Conservation (phyloP, 2,797 vertebrate genomes). For the Cyclura pinguis region DNA sequence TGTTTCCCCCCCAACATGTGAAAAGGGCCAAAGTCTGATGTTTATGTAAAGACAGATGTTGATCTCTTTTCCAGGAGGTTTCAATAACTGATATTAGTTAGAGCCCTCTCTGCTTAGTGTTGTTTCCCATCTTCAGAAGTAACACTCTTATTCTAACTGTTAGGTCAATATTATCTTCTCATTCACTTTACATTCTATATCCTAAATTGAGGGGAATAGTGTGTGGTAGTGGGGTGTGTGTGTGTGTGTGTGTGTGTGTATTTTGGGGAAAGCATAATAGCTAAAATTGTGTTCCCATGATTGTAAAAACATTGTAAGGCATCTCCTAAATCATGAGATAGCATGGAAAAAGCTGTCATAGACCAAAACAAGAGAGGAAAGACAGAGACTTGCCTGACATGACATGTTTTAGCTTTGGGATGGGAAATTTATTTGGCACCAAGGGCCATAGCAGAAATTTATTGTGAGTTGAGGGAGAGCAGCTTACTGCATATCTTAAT, state of each 20-base stretch:
- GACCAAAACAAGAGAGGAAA: not conserved
- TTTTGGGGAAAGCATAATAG: not conserved
- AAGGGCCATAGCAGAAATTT: not conserved
- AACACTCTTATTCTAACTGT: slow-evolving; percentile 23
- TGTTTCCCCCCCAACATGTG: too few relatives aligned
- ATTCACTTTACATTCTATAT: not conserved
- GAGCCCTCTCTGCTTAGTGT: not conserved
- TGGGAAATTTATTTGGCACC: not conserved
- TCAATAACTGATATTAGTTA: too few relatives aligned
- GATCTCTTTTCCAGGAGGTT: too few relatives aligned
- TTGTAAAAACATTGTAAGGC: not conserved
- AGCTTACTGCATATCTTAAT: not conserved
- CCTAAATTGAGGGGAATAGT: not conserved
- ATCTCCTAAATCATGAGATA: not conserved
- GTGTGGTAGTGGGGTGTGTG: too few relatives aligned
- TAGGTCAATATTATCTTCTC: not conserved
- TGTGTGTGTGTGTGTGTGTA: too few relatives aligned
- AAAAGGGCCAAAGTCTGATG: too few relatives aligned
- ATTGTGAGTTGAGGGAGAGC: not conserved
- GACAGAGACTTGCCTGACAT: not conserved
- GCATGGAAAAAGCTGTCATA: not conserved
- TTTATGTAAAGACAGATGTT: too few relatives aligned
- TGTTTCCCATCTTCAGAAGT: not conserved
- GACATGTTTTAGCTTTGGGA: slow-evolving; percentile 2
- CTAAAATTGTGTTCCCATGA: not conserved